phyloP scores from a whole-genome alignment of 2,888 invertebrate genomes.

The Orchesellides sinensis region DNA sequence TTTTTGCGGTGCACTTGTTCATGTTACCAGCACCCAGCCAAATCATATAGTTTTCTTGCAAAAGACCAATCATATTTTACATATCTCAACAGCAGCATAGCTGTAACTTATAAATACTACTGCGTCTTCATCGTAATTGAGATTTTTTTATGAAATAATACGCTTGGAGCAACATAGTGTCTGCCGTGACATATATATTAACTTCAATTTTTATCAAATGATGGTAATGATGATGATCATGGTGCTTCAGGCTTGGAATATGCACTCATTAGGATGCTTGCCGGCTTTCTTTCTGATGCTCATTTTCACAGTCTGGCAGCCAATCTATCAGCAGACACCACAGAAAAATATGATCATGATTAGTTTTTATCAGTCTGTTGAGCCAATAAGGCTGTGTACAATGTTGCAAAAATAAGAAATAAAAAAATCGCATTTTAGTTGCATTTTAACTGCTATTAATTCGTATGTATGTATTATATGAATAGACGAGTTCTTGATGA shows the following conservation, averaged over 20 bases:
- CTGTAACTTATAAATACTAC: no score
- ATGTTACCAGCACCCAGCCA: neutral
- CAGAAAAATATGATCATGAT: neutral
- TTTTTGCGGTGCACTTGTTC: no score
- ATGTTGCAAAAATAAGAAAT: neutral
- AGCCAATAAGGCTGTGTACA: neutral
- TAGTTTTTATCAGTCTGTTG: neutral
- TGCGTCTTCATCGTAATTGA: slow-evolving; percentile 14
- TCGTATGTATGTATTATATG: neutral
- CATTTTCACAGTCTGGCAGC: neutral
- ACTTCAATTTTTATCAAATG: neutral
- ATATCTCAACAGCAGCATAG: neutral
- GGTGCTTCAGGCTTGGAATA: slow-evolving; percentile 24
- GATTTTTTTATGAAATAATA: slow-evolving; percentile 9
- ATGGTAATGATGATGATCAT: neutral
- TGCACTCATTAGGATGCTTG: slow-evolving; percentile 21
- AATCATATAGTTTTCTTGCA: neutral
- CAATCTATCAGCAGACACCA: slow-evolving; percentile 13
- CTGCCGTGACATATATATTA: slow-evolving; percentile 42
- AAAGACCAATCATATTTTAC: neutral
- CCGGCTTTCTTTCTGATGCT: slow-evolving; percentile 31
- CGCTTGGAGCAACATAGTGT: slow-evolving; percentile 1
- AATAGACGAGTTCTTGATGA: neutral
- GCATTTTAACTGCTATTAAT: neutral
- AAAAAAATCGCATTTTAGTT: no score